phyloP scores from a whole-genome alignment of 2,113 vertebrate species.

The Tympanuchus pallidicinctus region DNA sequence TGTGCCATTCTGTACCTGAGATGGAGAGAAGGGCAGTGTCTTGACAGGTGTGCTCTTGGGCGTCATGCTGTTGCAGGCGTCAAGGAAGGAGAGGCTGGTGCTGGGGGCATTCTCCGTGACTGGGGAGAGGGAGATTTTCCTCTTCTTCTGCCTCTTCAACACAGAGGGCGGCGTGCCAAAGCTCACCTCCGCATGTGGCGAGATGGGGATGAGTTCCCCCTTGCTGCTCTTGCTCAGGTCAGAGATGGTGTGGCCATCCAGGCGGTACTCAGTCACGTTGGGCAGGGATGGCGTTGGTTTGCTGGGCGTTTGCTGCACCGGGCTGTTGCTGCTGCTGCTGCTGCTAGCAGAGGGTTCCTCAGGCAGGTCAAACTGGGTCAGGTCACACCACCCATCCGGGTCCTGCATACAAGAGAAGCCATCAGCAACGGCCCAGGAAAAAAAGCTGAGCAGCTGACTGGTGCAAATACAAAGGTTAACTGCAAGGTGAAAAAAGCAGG shows the following conservation, averaged over 20 bases:
- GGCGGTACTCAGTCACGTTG: conserved; percentile 86
- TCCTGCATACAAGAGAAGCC: conserved; percentile 78
- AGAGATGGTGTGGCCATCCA: conserved; percentile 92
- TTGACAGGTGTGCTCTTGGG: conserved; percentile 97
- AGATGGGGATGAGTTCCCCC: conserved; percentile 96
- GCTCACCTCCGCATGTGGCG: conserved; percentile 83
- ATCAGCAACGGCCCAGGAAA: not conserved
- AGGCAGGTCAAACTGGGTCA: conserved; percentile 91
- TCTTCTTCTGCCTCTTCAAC: conserved; percentile 87
- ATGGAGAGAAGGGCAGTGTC: conserved; percentile 94
- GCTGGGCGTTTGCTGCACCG: not conserved
- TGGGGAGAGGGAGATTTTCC: conserved; percentile 87
- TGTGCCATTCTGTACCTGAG: conserved; percentile 83
- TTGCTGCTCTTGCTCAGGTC: conserved; percentile 92
- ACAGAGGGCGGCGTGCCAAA: conserved; percentile 88
- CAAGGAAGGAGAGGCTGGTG: conserved; percentile 78
- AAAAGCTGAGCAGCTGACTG: not conserved
- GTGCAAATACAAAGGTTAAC: not conserved
- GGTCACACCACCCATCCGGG: conserved; percentile 92
- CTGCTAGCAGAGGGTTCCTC: conserved; percentile 76
- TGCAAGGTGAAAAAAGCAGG: not conserved
- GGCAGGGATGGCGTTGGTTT: conserved; percentile 52
- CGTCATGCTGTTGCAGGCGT: conserved; percentile 88
- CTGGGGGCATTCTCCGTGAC: conserved; percentile 72
- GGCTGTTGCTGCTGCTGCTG: conserved; percentile 40